phyloP scores from a whole-genome alignment of 2,113 vertebrate genomes.

The Diphyllodes magnificus region DNA sequence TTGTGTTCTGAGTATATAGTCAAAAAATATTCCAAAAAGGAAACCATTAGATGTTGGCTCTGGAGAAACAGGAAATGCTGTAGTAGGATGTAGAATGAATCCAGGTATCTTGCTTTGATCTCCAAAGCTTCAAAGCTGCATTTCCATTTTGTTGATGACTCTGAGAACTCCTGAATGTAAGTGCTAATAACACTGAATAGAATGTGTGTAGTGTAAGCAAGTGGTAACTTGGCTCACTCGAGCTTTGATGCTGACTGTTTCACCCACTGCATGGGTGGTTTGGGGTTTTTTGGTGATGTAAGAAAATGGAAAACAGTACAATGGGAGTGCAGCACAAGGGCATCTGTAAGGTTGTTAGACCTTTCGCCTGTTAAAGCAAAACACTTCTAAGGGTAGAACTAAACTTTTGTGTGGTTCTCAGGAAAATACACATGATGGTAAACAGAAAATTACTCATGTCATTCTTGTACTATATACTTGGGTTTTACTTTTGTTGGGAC shows the following conservation, averaged over 20 bases:
- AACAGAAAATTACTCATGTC: background rate
- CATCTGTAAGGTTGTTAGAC: accelerated
- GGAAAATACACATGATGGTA: background rate
- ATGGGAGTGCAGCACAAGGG: background rate
- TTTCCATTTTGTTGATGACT: constrained; percentile 46
- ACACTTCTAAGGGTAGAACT: background rate
- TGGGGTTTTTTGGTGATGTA: background rate
- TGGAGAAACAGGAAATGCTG: constrained; percentile 31
- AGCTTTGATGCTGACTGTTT: background rate
- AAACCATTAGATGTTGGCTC: background rate
- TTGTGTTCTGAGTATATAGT: background rate
- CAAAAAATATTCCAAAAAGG: background rate
- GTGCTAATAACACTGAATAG: background rate
- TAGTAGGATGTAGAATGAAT: background rate
- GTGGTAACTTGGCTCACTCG: background rate
- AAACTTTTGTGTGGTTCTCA: background rate
- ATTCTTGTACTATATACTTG: background rate
- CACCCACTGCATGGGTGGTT: background rate
- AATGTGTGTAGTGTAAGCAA: background rate
- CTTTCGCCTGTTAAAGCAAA: background rate
- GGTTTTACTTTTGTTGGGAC: background rate
- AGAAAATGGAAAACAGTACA: background rate
- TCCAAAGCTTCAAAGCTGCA: constrained; percentile 26
- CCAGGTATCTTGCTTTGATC: constrained; percentile 45
- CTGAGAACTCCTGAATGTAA: constrained; percentile 16